Evolutionary conservation across 2,113 vertebrate genomes (phyloP), one percentile per base, ranked within the genome.

Genomic region (Pelodiscus sinensis): DNA sequence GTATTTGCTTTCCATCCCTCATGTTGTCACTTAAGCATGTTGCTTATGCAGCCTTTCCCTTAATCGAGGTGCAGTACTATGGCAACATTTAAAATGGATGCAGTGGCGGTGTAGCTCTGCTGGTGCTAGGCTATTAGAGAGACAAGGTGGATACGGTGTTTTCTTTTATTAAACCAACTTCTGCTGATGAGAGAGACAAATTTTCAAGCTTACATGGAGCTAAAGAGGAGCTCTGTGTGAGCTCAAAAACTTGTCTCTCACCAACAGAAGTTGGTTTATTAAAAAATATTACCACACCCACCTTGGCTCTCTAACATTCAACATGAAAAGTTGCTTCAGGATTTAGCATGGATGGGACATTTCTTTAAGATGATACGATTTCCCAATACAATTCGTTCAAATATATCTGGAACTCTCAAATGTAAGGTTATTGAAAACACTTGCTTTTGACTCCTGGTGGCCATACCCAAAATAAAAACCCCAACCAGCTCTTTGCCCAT

Each of bases 11-110:
- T 83, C 88, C 87, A 50, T 95, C 81, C 84, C 52, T 58, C 75
- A 19, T 56, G 92, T 86, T 90, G 56, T 90, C 81, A 51, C 58
- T 55, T 87, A 93, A 95, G 90, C 86, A 92, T 15, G 1, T 86
- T 91, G 62, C 85, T 96, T 3, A 3, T 86, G 57, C 55, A 85
- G 77, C 19, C 19, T 95, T 90, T 84, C 90, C 31, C 86, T 94
- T 92, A 88, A 92, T 60, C 9, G 1, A 91, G 82, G 86, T 75
- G 51, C 2, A 50, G 50, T 35, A 82, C 65, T 78, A 24, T 90
- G 87, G 79, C 81, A 94, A 71, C 11, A 58, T 87, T 83, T 79
- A 52, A 5, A 52, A 51, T 87, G 21, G 11, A 71, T 71, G 65
- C n/a, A 71, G n/a, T 9, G 18, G n/a, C 31, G n/a, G n/a, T 35